Base-by-base conservation (phyloP, 2,797 vertebrate species). In the Pseudochaenichthys georgianus region DNA sequence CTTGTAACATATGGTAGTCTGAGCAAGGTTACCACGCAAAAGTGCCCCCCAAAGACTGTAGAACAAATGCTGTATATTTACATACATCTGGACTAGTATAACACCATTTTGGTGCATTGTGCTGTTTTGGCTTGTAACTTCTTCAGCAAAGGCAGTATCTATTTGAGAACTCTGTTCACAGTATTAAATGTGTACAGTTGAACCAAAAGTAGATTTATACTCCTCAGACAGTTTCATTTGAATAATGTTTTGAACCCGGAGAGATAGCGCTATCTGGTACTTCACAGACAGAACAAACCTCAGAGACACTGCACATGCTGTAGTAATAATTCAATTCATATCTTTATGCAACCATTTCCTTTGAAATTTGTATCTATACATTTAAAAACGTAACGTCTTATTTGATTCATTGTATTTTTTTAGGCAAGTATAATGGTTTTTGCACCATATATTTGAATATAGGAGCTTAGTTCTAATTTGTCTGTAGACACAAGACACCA, bases 221-320 rank as follows among this genome's bases (percentile, higher is more conserved):
- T 48, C 38, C 70, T 58, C 46, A 50, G 6, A 78, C 31, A 15
- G 21, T 69, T 77, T 66, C 3, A 74, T 69, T 70, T 70, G 12
- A 75, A 70, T 65, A 31, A 50, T 57, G 50, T 43, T 62, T 48
- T 73, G 15, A 63, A 64, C 23, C 51, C 6, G 13, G 50, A 31
- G 31, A 65, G 28, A 77, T 50, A 21, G 19, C 50, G 64, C 12
- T 43, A 41, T 70, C 16, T n/a, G 11, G 3, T 38, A n/a, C 75
- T 58, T 77, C 38, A 45, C 41, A 43, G 23, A 15, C 41, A 48
- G 34, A 58, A 15, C 31, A 64, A 46, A 38, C 21, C 57, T 54
- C 19, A 28, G 13, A 75, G 52, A 63, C 45, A 19, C 60, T 59
- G 57, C 13, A 10, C 45, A 61, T 8, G 63, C 43, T 58, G 17